A percentile compares a stretch with the other conserved stretches of the same genome.
These are phyloP conservation scores for Dendrocopos noguchii DNA, from an alignment of 2,113 vertebrate genomes.

Conservation along the genomic window DNA sequence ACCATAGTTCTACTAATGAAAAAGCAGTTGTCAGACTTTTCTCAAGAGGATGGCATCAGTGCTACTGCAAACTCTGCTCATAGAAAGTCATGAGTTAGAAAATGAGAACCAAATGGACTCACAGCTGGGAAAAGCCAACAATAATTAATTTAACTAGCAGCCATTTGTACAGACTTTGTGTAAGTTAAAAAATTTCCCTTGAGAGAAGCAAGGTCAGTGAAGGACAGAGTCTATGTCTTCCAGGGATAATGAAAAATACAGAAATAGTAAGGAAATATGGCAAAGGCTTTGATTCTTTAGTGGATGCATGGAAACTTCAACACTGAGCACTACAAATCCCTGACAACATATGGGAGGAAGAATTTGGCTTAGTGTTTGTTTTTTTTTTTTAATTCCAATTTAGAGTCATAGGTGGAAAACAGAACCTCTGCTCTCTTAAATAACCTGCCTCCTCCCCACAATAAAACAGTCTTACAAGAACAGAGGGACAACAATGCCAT, in stretches of 20 bases:
- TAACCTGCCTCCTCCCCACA: neutral
- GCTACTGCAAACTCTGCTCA: conserved; percentile 52
- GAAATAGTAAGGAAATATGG: neutral
- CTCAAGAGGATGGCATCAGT: conserved; percentile 64
- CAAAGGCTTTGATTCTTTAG: conserved; percentile 2
- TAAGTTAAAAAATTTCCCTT: conserved; percentile 75
- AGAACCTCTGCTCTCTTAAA: conserved; percentile 20
- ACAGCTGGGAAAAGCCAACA: conserved; percentile 78
- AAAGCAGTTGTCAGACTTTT: conserved; percentile 75
- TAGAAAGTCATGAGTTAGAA: conserved; percentile 73
- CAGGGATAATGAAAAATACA: conserved; percentile 54
- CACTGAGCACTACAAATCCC: neutral
- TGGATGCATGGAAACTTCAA: neutral
- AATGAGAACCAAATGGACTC: conserved; percentile 81
- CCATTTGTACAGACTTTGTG: conserved; percentile 64
- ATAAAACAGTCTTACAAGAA: conserved; percentile 30
- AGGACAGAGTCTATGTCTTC: conserved; percentile 53
- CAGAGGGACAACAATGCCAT: conserved; percentile 51
- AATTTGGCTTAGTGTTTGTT: neutral
- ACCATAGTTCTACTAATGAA: conserved; percentile 73
- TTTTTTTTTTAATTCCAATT: neutral
- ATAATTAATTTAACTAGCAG: conserved; percentile 79
- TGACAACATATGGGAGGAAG: neutral
- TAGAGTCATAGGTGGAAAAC: conserved; percentile 13
- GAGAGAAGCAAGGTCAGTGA: conserved; percentile 74